phyloP scores from a whole-genome alignment of 1,140 invertebrate genomes.

The Lordiphosa collinella region DNA sequence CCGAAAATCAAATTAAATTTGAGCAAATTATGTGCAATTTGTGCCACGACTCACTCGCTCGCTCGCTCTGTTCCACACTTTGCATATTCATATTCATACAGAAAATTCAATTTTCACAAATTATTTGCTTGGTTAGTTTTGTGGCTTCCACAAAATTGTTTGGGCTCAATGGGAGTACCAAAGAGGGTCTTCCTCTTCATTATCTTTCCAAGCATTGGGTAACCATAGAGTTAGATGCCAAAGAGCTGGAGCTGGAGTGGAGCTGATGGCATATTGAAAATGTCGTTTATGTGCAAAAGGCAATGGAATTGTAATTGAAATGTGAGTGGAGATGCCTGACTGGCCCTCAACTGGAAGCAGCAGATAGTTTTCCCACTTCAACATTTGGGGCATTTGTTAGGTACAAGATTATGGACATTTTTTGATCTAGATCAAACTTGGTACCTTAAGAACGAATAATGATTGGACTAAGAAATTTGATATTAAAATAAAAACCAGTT shows the following conservation, averaged over 20 bases:
- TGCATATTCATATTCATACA: conserved; percentile 62
- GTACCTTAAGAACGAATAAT: too few species aligned
- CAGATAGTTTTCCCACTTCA: too few species aligned
- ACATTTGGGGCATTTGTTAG: too few species aligned
- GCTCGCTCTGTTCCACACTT: conserved; percentile 11
- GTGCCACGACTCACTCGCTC: conserved; percentile 10
- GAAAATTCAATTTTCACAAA: conserved; percentile 69
- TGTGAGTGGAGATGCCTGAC: conserved; percentile 2
- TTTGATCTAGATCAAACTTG: too few species aligned
- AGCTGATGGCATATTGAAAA: neutral
- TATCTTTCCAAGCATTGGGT: conserved; percentile 33
- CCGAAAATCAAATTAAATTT: conserved; percentile 69
- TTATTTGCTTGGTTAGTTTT: conserved; percentile 75
- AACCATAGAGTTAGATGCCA: neutral
- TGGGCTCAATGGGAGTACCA: conserved; percentile 2
- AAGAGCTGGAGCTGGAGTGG: neutral
- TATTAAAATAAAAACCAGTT: too few species aligned
- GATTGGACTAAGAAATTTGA: too few species aligned
- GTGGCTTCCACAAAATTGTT: conserved; percentile 72
- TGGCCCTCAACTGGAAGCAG: neutral
- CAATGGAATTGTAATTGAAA: conserved; percentile 9
- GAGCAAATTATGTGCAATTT: conserved; percentile 65
- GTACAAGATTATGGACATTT: too few species aligned
- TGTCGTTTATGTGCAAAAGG: neutral
- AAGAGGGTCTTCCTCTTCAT: conserved; percentile 55